Evolutionary conservation across 2,113 vertebrate genomes (phyloP).

Genomic region (Electrona antarctica): DNA sequence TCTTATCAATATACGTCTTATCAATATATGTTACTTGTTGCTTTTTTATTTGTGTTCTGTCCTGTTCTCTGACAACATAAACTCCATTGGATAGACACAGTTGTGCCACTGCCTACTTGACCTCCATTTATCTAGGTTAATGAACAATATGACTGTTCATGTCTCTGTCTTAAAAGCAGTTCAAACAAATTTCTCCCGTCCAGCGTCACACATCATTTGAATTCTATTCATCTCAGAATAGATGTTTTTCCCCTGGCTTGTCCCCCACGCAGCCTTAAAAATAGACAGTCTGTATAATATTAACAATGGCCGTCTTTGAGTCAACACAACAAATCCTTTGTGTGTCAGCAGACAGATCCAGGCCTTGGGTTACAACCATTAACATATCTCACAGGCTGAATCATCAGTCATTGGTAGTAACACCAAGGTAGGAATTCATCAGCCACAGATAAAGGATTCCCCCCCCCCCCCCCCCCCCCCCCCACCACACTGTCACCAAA

Average conservation of each 20-base stretch:
- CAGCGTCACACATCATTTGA: conserved; percentile 30
- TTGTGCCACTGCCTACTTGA: conserved; percentile 26
- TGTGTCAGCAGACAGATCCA: conserved; percentile 60
- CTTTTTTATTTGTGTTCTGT: background rate
- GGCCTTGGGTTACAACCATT: conserved; percentile 57
- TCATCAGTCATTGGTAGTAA: conserved; percentile 62
- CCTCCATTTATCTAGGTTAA: conserved; percentile 34
- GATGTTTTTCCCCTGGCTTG: conserved; percentile 32
- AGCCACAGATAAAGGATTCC: conserved; percentile 33
- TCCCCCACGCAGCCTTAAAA: conserved; percentile 45
- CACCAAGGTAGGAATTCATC: conserved; percentile 40
- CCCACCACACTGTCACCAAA: conserved; percentile 33
- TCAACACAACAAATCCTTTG: conserved; percentile 52
- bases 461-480: conserved; percentile 13
- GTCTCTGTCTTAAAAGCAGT: conserved; percentile 19
- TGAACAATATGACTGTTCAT: conserved; percentile 52
- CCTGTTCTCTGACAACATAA: conserved; percentile 11
- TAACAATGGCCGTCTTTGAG: conserved; percentile 62
- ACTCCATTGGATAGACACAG: conserved; percentile 11
- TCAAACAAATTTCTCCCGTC: conserved; percentile 1
- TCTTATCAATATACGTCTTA: too few species aligned
- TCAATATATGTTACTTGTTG: too few species aligned
- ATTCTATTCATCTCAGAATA: conserved; percentile 45
- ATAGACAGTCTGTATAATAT: conserved; percentile 54
- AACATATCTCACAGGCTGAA: conserved; percentile 70